A percentile compares a stretch with the other conserved stretches of the same genome.
Conservation (phyloP, 2,113 vertebrate genomes). For the Panthera uncia region DNA sequence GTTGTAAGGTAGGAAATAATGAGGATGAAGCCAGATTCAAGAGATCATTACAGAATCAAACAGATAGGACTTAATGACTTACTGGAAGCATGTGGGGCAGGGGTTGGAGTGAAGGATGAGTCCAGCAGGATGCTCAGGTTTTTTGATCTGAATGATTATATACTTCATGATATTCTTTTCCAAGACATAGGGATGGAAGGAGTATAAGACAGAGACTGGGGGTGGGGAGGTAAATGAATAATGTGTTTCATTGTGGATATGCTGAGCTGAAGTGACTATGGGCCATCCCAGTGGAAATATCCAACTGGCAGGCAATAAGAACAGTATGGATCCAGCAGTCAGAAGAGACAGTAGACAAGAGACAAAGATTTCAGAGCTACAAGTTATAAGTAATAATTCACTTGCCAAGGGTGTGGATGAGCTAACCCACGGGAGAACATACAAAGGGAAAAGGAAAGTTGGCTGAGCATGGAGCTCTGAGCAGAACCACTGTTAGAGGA, state of each 20-base stretch:
- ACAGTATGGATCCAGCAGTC: background rate
- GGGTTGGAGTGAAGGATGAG: background rate
- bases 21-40: background rate
- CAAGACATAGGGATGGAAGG: background rate
- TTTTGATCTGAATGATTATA: background rate
- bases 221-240: background rate
- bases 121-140: background rate
- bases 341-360: background rate
- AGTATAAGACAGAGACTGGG: background rate
- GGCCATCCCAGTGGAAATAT: background rate
- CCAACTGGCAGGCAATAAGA: background rate
- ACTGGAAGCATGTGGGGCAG: fast-evolving
- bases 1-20: background rate
- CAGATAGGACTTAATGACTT: background rate
- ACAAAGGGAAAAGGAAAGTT: background rate
- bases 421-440: background rate
- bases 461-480: background rate
- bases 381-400: background rate
- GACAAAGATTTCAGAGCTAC: background rate
- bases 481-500: too few species aligned
- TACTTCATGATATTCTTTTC: background rate
- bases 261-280: background rate
- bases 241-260: background rate
- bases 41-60: background rate
- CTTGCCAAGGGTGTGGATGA: background rate